Conservation (phyloP, 2,113 vertebrate species). For the Neolamprologus hecqui region DNA sequence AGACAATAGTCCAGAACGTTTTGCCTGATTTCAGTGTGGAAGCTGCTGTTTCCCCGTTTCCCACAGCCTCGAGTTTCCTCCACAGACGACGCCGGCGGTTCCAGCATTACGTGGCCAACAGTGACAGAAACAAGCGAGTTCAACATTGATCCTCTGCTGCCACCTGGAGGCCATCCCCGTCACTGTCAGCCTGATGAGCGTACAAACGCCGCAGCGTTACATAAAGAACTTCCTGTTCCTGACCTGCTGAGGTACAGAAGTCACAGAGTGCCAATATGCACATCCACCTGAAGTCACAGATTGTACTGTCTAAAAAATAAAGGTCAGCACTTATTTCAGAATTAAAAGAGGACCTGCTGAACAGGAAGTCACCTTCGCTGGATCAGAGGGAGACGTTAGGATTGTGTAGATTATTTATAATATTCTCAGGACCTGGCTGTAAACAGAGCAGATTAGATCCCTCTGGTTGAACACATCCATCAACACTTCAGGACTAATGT, state of each 20-base stretch:
- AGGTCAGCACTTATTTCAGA: background rate
- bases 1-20: background rate
- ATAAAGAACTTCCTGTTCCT: background rate
- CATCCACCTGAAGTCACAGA: background rate
- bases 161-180: background rate
- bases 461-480: background rate
- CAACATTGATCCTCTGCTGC: background rate
- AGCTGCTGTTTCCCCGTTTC: accelerated
- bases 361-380: background rate
- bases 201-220: background rate
- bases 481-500: background rate
- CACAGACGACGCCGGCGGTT: background rate
- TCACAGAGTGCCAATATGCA: background rate
- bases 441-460: background rate
- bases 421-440: background rate
- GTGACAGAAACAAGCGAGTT: background rate
- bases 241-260: background rate
- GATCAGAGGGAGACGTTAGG: background rate
- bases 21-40: background rate
- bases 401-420: background rate
- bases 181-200: background rate
- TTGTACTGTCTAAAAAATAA: background rate
- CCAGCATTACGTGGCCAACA: background rate
- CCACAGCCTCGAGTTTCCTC: background rate
- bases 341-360: background rate